Evolutionary conservation across 2,888 invertebrate species (phyloP), one percentile per base, ranked within the genome.

Genomic region (Hartigia nigra): DNA sequence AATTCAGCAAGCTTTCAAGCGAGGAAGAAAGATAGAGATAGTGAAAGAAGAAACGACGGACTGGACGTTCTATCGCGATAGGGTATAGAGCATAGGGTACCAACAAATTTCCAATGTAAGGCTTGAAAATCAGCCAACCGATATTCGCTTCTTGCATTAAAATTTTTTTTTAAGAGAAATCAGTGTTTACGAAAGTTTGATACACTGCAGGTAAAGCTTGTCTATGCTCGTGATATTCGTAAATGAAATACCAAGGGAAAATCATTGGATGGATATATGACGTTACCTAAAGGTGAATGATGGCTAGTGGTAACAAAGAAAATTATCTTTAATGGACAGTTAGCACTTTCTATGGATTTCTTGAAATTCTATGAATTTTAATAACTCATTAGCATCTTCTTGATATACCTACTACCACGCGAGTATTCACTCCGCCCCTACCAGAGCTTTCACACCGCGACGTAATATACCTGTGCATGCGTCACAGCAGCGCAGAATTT

Each of bases 321-420:
- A 34, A 12, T 31, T 32, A 34, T 72, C 39, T 72, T 72, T 72
- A 72, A 72, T 72, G 31, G 31, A 72, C 32, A 72, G 5, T 34
- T 34, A 34, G 4, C 34, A 72, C 34, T 72, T 72, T 72, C 72
- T 23, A 34, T 72, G 12, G 72, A 34, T 72, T 72, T 32, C 72
- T 72, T 12, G 12, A 32, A 34, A 14, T 72, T 72, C 31, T 72
- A 72, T 72, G 72, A 31, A 72, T 72, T 72, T 72, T 72, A 72
- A 72, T 72, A 14, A 32, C 31, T 72, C 72, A 72, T 72, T 31
- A 72, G 12, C 72, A 34, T 72, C 12, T 12, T 12, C 32, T 14
- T 31, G 72, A 72, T 72, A 72, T 72, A 34, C 12, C 5, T 55
- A 55, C 55, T 55, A 55, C 5, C 55, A 55, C 55, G 55, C 55